Base-by-base conservation (phyloP, 2,113 vertebrate species). In the Triplophysa siluroides region DNA sequence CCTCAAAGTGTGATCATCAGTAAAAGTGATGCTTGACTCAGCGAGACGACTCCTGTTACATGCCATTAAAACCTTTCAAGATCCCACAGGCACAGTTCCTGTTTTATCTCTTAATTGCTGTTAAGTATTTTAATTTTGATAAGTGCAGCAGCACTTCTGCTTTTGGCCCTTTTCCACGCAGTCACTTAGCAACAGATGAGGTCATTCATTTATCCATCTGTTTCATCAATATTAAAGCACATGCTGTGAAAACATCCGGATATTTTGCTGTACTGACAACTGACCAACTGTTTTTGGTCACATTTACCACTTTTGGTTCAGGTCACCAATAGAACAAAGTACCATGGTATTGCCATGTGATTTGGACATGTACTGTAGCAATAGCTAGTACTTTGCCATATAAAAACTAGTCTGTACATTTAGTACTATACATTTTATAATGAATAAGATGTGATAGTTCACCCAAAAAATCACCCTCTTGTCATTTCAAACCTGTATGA, bases 101-200 rank as follows among this genome's bases (percentile, higher is more conserved):
- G 6, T 58, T 10, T 18, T 56, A 18, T 56, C 18, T 19, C 18
- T 56, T 56, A 56, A 56, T 56, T 6, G 52, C 54, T n/a, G 19
- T n/a, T 58, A 58, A 58, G 19, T n/a, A 58, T n/a, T 58, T 58
- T 21, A 21, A 58, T 58, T 58, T 58, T 9, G 19, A 58, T 58
- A 58, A 58, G 19, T 61, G 16, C n/a, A 16, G 61, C 54, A 73
- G 0, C 23, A 52, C 19, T 58, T 10, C n/a, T 8, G 16, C 29
- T 43, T 13, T 38, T 73, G 54, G 71, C 58, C 16, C 14, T 73
- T 73, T 73, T 73, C 71, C 71, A 61, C 1, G 24, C n/a, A 60
- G 13, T 60, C 54, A 21, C 54, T 21, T 21, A 58, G 54, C n/a
- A 58, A 58, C n/a, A 16, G n/a, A 33, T 73, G 29, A 73, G 71